A percentile compares a stretch with the other conserved stretches of the same genome.
phyloP scores from a whole-genome alignment of 2,888 invertebrate genomes.

The Onchidella celtica region DNA sequence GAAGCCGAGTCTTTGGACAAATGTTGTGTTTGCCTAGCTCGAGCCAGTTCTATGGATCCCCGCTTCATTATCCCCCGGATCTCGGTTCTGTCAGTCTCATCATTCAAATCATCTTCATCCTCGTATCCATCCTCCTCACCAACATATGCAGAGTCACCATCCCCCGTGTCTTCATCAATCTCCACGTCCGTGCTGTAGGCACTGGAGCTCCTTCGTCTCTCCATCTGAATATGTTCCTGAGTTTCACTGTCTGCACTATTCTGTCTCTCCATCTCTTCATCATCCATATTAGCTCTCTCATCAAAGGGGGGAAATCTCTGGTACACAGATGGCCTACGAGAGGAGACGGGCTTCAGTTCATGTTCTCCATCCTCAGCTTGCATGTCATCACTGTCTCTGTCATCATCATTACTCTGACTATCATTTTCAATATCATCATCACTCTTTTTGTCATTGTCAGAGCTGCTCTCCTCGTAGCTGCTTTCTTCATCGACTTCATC shows the following conservation, averaged over 20 bases:
- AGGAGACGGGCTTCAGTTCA: not conserved
- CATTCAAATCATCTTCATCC: not conserved
- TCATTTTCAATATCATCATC: not conserved
- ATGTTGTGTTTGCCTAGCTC: not conserved
- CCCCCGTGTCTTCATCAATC: slow-evolving; percentile 22
- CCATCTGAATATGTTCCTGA: not conserved
- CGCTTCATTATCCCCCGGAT: not conserved
- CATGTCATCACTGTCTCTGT: not conserved
- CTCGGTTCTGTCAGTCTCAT: not conserved
- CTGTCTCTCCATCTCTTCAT: not conserved
- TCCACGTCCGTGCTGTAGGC: not conserved
- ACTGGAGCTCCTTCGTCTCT: not conserved
- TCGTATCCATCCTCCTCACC: not conserved
- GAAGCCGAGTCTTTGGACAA: slow-evolving; percentile 18
- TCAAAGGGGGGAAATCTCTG: no score
- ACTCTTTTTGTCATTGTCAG: slow-evolving; percentile 24
- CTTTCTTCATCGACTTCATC: slow-evolving; percentile 63
- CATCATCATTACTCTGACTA: not conserved
- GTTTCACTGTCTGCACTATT: not conserved
- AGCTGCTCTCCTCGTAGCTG: slow-evolving; percentile 38
- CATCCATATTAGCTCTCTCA: no score
- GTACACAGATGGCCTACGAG: no score
- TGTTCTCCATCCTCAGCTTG: not conserved
- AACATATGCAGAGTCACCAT: slow-evolving; percentile 29
- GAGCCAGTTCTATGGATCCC: slow-evolving; percentile 25